Evolutionary conservation across 2,888 invertebrate genomes (phyloP).

Genomic region (Philereme vetulata): DNA sequence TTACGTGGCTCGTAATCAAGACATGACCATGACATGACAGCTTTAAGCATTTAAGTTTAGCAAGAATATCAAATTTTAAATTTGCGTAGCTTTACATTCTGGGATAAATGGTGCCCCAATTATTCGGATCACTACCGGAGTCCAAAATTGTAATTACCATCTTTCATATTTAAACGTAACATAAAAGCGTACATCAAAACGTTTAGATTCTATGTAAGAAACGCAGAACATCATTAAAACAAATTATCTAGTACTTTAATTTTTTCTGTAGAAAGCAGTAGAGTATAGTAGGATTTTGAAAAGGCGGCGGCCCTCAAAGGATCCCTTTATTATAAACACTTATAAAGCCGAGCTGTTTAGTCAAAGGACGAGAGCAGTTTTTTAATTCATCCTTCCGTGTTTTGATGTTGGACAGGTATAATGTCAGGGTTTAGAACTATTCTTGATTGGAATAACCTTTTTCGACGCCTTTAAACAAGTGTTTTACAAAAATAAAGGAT

Average conservation of each 20-base stretch:
- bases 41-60: not conserved
- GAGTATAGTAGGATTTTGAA: constrained; percentile 33
- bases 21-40: constrained; percentile 4
- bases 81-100: not conserved
- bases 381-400: constrained; percentile 43
- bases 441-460: constrained; percentile 21
- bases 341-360: constrained; percentile 39
- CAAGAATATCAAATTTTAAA: not conserved
- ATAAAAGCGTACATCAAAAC: constrained; percentile 19
- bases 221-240: constrained; percentile 30
- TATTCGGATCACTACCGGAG: not conserved
- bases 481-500: not conserved
- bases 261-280: constrained; percentile 22
- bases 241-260: constrained; percentile 28
- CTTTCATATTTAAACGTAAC: constrained; percentile 23
- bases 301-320: constrained; percentile 47
- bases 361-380: constrained; percentile 43
- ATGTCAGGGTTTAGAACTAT: constrained; percentile 21
- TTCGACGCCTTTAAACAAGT: constrained; percentile 4
- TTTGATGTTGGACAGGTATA: constrained; percentile 37
- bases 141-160: constrained; percentile 22
- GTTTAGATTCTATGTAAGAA: constrained; percentile 20
- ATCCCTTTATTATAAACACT: constrained; percentile 43
- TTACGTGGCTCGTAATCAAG: constrained; percentile 8
- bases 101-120: constrained; percentile 1